phyloP scores from a whole-genome alignment of 2,113 vertebrate species.

The Spheniscus mendiculus region DNA sequence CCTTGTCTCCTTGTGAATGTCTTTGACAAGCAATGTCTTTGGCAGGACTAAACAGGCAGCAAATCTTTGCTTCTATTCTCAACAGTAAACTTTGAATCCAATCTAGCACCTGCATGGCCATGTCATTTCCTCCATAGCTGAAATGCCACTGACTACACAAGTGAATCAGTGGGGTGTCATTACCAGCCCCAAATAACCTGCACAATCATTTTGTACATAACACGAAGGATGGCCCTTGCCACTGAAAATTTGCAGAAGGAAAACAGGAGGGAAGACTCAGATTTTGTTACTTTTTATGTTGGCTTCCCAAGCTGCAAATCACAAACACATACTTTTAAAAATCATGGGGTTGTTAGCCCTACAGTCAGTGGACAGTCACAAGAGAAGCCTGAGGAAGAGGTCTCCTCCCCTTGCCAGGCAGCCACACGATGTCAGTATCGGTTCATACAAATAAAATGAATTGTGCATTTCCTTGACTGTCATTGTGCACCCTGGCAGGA shows the following conservation, averaged over 20 bases:
- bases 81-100: not conserved
- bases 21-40: not conserved
- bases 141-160: not conserved
- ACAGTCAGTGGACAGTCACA: not conserved
- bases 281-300: not conserved
- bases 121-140: not conserved
- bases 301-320: not conserved
- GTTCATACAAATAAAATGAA: not conserved
- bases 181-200: not conserved
- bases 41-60: not conserved
- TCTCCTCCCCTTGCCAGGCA: not conserved
- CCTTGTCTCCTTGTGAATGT: not conserved
- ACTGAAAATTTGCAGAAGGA: not conserved
- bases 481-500: not conserved
- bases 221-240: not conserved
- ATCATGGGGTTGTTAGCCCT: not conserved
- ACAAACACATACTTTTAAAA: not conserved
- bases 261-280: not conserved
- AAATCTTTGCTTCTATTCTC: not conserved
- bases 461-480: not conserved
- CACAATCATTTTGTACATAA: not conserved
- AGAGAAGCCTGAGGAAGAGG: not conserved
- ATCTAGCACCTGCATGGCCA: too few relatives aligned
- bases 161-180: rapidly evolving
- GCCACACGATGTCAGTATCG: conserved; percentile 19